Percentiles rank a stretch among this genome's conserved stretches.
These are phyloP conservation scores for Okamejei kenojei DNA, from an alignment of 2,797 vertebrate genomes.

Conservation along the genomic window DNA sequence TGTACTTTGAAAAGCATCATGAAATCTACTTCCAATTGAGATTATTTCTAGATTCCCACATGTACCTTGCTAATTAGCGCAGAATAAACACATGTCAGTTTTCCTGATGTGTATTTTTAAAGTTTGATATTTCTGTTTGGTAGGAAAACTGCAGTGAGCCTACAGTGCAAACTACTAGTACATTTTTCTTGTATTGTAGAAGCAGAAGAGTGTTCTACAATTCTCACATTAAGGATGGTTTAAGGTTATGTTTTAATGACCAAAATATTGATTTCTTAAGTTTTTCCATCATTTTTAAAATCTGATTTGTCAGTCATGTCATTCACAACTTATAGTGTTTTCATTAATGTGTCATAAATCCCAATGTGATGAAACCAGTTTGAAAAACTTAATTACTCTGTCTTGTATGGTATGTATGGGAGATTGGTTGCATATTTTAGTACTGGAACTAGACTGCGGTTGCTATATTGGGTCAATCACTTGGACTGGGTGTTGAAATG, in stretches of 20 bases:
- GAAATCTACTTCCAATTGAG: neutral
- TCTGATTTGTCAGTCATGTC: constrained; percentile 32
- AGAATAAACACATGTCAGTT: neutral
- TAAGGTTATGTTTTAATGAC: constrained; percentile 31
- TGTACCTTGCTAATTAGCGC: neutral
- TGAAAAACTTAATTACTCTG: constrained; percentile 33
- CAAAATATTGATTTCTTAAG: constrained; percentile 33
- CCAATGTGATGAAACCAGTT: constrained; percentile 14
- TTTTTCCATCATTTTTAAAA: constrained; percentile 38
- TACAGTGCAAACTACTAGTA: neutral
- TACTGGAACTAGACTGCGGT: neutral
- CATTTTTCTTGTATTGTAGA: neutral
- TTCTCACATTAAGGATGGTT: constrained; percentile 26
- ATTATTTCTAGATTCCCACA: neutral
- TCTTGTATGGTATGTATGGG: constrained; percentile 17
- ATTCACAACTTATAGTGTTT: constrained; percentile 31
- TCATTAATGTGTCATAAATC: constrained; percentile 38
- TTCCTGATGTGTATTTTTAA: neutral
- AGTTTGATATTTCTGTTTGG: neutral
- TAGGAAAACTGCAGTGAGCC: neutral
- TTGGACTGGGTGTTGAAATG: constrained; percentile 14
- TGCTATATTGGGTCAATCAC: neutral
- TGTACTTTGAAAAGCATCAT: neutral
- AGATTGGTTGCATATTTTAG: constrained; percentile 1
- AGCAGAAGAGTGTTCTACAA: constrained; percentile 10